Base-by-base conservation (phyloP, 2,888 invertebrate genomes). In the Chouioia cunea region DNA sequence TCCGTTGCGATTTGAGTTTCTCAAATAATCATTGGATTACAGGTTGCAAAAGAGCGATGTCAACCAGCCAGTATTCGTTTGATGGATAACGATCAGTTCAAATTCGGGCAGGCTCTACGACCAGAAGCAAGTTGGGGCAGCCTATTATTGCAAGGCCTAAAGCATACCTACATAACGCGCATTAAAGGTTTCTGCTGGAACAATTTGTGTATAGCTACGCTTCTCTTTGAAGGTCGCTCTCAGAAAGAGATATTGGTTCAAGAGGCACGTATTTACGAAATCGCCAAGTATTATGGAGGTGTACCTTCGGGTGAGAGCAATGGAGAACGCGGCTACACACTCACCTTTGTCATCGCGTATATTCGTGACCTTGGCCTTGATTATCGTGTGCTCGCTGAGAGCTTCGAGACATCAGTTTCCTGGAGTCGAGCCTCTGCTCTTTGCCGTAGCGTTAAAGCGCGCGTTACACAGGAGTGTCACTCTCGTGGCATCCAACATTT, bases 311-410 rank as follows among this genome's bases (percentile, higher is more conserved):
- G 99, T 0, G 94, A 95, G 52, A 92, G 92, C 64, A 99, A 99
- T 81, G 99, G 99, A 0, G 93, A 96, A 84, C 90, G 97, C 48
- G 99, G 99, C 2, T 99, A 99, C 83, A 93, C 95, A 80, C 88
- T 99, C 54, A 99, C 99, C 0, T 99, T 98, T 84, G 97, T 98
- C 70, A 99, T 99, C 76, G 99, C 99, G 12, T 99, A 99, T 83
- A 92, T 99, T 52, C 90, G 99, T 86, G 99, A 99, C 85, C 87
- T 98, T 60, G 98, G 93, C 0, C 88, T 99, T 75, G 93, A 96
- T 66, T 95, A 93, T 85, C 90, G 91, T 76, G 90, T 97, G 18
- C 92, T 98, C 1, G 94, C 97, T 0, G 99, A 99, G 86, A 98
- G 98, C 0, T 99, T 99, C 88, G 99, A 99, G 87, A 99, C 99